A percentile compares a stretch with the other conserved stretches of the same genome.
Evolutionary conservation across 2,888 invertebrate species (phyloP).

Genomic region (Gymnoscelis rufifasciata): DNA sequence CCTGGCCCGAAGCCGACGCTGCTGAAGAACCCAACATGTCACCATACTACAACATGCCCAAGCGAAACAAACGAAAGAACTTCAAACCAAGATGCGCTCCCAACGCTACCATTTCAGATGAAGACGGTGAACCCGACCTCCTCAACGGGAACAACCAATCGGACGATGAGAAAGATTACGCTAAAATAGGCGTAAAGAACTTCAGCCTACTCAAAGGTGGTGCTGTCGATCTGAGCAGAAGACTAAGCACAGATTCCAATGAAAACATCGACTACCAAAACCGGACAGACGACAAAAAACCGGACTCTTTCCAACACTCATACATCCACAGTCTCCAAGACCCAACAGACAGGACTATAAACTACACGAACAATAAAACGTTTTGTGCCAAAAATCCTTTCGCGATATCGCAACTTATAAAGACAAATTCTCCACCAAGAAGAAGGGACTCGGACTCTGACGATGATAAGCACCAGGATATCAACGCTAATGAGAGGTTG

Average conservation of each 20-base stretch:
- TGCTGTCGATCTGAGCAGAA: slow-evolving; percentile 72
- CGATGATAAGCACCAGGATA: slow-evolving; percentile 72
- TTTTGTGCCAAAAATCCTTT: slow-evolving; percentile 79
- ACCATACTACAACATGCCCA: slow-evolving; percentile 76
- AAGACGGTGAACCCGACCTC: slow-evolving; percentile 61
- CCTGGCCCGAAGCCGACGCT: slow-evolving; percentile 71
- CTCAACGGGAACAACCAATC: slow-evolving; percentile 66
- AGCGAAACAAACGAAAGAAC: slow-evolving; percentile 87
- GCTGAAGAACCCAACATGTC: slow-evolving; percentile 66
- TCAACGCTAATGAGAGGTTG: slow-evolving; percentile 68
- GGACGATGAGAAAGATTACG: slow-evolving; percentile 51
- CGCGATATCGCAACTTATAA: slow-evolving; percentile 77
- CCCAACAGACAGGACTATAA: slow-evolving; percentile 60
- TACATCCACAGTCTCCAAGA: slow-evolving; percentile 73
- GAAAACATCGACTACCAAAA: slow-evolving; percentile 75
- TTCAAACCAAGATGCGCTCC: slow-evolving; percentile 87
- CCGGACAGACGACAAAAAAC: slow-evolving; percentile 65
- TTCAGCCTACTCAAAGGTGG: slow-evolving; percentile 70
- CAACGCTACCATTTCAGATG: slow-evolving; percentile 72
- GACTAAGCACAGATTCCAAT: slow-evolving; percentile 74
- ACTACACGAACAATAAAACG: slow-evolving; percentile 67
- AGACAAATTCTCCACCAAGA: slow-evolving; percentile 74
- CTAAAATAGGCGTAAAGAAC: slow-evolving; percentile 74
- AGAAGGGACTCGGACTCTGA: slow-evolving; percentile 75
- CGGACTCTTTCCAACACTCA: slow-evolving; percentile 70